Base-by-base conservation (phyloP, 2,888 invertebrate genomes). In the Agrilus biguttatus region DNA sequence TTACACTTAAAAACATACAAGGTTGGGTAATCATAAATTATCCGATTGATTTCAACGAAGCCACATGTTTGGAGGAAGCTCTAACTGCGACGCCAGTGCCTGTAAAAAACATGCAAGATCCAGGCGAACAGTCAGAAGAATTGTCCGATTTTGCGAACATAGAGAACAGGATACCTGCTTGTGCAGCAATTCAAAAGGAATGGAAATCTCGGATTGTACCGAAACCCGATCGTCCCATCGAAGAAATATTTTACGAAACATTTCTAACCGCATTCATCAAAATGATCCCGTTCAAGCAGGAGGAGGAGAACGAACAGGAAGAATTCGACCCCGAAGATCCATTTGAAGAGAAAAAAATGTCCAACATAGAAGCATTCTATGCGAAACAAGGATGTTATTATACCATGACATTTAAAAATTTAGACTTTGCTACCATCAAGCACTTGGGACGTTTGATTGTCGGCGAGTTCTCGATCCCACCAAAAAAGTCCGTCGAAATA, bases 1-100 rank as follows among this genome's bases (percentile, higher is more conserved):
- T 72, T 55, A 65, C 63, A 32, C 61, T 74, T 45, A 58, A 69
- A 36, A 66, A 72, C 34, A 44, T 49, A 14, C 39, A 48, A 14
- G 77, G 78, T 5, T 80, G 78, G 70, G 75, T 73, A n/a, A 63
- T 80, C 38, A 60, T 80, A 36, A 77, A 80, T 57, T 80, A 74
- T 54, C 81, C 80, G 0, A 69, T 68, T 45, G 69, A 66, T 6
- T 72, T 74, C 44, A 62, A 69, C 23, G 74, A 80, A 60, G 74
- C 77, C 35, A 67, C 69, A 50, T 64, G 72, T 36, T 57, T 81
- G 32, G 80, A 80, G 60, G 72, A 73, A 60, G 67, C 67, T 2
- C 65, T 80, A 54, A 70, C 73, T 8, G 77, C 77, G 1, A 56
- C 55, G 37, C 59, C 61, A 36, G 66, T 76, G 14, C 72, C 75